Evolutionary conservation across 2,888 invertebrate genomes (phyloP).

Genomic region (Teleogryllus oceanicus): DNA sequence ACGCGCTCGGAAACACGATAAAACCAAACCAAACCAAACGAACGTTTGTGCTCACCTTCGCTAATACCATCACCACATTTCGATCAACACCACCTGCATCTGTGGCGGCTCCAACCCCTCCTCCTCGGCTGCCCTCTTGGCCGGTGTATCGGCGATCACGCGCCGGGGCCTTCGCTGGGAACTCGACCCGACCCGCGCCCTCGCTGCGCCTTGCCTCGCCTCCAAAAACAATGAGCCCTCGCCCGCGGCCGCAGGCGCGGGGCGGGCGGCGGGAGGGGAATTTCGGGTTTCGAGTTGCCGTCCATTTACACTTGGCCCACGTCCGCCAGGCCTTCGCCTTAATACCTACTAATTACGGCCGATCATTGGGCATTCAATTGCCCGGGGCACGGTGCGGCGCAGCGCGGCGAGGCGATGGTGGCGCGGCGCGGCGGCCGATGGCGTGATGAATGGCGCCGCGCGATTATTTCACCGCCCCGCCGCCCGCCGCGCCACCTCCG

Average conservation of each 20-base stretch:
- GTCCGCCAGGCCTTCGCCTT: conserved; percentile 3
- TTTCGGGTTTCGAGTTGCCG: conserved; percentile 18
- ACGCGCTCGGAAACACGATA: no score
- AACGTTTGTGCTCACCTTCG: no score
- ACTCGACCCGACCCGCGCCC: no score
- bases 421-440: not conserved
- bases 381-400: not conserved
- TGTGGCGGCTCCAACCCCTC: no score
- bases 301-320: conserved; percentile 18
- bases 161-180: no score
- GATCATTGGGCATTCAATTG: conserved; percentile 18
- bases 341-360: conserved; percentile 18
- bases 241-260: not conserved
- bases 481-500: conserved; percentile 1
- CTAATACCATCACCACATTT: no score
- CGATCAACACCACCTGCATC: no score
- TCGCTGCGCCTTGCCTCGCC: no score
- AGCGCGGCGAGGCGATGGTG: not conserved
- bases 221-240: no score
- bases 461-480: not conserved
- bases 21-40: no score
- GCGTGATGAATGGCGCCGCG: not conserved
- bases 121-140: no score
- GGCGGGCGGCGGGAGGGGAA: not conserved
- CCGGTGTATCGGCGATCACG: no score